A percentile compares a stretch with the other conserved stretches of the same genome.
phyloP scores from a whole-genome alignment of 2,797 vertebrate species.

The Sus cebifrons region DNA sequence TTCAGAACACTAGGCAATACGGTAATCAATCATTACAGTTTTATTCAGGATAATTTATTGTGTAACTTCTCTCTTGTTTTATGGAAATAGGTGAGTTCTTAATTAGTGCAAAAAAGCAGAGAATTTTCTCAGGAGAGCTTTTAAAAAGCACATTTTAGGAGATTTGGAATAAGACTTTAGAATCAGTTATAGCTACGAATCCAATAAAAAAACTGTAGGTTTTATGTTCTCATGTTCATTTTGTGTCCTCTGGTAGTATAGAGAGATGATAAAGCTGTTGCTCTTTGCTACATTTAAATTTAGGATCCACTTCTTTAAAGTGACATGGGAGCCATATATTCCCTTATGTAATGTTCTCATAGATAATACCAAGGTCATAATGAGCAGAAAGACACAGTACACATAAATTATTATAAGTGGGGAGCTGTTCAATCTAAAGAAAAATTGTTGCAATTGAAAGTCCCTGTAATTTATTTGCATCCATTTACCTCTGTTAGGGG shows the following conservation, averaged over 20 bases:
- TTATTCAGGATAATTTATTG: neutral
- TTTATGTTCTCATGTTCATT: slow-evolving; percentile 66
- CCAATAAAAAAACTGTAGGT: slow-evolving; percentile 22
- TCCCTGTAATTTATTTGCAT: neutral
- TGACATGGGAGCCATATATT: neutral
- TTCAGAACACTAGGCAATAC: neutral
- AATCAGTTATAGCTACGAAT: slow-evolving; percentile 17
- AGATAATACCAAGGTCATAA: neutral
- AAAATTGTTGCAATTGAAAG: neutral
- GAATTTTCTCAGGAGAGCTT: slow-evolving; percentile 56
- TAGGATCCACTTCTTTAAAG: slow-evolving; percentile 53
- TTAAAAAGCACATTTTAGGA: slow-evolving; percentile 56
- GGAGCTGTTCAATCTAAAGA: neutral
- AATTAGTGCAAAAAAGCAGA: slow-evolving; percentile 47
- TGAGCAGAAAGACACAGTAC: neutral
- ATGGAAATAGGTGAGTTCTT: slow-evolving; percentile 63
- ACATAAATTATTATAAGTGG: neutral
- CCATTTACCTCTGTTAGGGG: neutral
- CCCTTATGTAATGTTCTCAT: neutral
- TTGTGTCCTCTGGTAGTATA: slow-evolving; percentile 48
- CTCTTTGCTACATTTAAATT: slow-evolving; percentile 58
- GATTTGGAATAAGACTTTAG: slow-evolving; percentile 65
- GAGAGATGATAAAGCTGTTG: neutral
- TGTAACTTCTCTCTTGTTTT: slow-evolving; percentile 45
- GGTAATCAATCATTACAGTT: slow-evolving; percentile 23